Evolutionary conservation across 2,113 vertebrate species (phyloP).

Genomic region (human): DNA sequence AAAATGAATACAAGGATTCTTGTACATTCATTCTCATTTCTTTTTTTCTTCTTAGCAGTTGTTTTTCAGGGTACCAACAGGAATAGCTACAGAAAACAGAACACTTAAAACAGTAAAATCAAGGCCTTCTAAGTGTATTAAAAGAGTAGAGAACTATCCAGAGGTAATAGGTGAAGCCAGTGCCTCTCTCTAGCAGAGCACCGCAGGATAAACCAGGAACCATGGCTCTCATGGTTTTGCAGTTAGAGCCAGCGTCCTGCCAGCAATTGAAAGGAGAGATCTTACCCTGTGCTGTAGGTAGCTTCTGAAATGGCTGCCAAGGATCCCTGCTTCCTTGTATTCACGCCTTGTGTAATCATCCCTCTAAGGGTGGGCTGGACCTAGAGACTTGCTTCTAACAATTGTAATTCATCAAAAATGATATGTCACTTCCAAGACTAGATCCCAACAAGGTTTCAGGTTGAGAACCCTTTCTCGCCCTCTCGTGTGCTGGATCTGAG

Average conservation of each 20-base stretch:
- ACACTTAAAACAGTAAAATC: neutral
- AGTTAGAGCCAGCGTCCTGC: neutral
- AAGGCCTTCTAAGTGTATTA: neutral
- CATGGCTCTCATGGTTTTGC: neutral
- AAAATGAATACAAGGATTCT: neutral
- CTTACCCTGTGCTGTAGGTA: neutral
- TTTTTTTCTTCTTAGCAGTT: neutral
- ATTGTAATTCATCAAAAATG: neutral
- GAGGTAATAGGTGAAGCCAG: neutral
- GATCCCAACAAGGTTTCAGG: neutral
- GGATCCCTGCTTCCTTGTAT: neutral
- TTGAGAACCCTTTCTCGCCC: neutral
- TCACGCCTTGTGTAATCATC: neutral
- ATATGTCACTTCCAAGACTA: neutral
- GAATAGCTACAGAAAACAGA: neutral
- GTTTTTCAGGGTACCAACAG: neutral
- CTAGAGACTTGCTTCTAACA: neutral
- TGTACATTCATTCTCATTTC: neutral
- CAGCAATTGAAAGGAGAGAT: neutral
- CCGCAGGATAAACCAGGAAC: neutral
- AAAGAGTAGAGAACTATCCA: neutral
- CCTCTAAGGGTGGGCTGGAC: neutral
- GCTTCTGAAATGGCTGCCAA: neutral
- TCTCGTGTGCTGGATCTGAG: neutral
- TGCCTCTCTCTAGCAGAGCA: neutral